Evolutionary conservation across 2,888 invertebrate genomes (phyloP).

Genomic region (Cactoblastis cactorum): DNA sequence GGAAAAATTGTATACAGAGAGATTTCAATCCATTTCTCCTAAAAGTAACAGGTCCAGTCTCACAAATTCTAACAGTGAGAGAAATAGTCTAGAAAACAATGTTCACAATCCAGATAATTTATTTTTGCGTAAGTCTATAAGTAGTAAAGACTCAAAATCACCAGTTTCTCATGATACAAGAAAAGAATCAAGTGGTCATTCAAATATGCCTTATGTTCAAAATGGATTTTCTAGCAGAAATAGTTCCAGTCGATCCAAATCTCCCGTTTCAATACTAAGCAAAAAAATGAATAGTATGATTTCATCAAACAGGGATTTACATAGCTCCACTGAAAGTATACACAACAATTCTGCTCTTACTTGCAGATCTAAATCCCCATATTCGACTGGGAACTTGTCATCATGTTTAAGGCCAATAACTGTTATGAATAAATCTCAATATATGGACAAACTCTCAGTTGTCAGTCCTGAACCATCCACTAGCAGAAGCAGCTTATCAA

Average conservation of each 20-base stretch:
- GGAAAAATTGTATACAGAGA: conserved; percentile 61
- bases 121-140: conserved; percentile 48
- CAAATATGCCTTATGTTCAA: conserved; percentile 23
- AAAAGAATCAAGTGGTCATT: too few species aligned
- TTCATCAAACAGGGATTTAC: conserved; percentile 21
- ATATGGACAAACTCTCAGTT: conserved; percentile 41
- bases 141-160: conserved; percentile 39
- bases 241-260: conserved; percentile 33
- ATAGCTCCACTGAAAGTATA: conserved; percentile 21
- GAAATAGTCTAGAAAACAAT: conserved; percentile 20
- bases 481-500: conserved; percentile 51
- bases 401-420: conserved; percentile 40
- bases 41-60: conserved; percentile 38
- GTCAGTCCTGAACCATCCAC: conserved; percentile 55
- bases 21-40: conserved; percentile 52
- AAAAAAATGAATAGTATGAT: conserved; percentile 33
- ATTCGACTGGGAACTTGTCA: conserved; percentile 46
- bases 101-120: conserved; percentile 27
- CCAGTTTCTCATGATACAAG: conserved; percentile 33
- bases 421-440: conserved; percentile 46
- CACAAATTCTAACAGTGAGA: conserved; percentile 32
- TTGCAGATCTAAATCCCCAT: conserved; percentile 43
- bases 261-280: conserved; percentile 42
- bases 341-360: conserved; percentile 23
- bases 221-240: conserved; percentile 24